Conservation (phyloP, 2,888 invertebrate species). For the Caenorhabditis uteleia region DNA sequence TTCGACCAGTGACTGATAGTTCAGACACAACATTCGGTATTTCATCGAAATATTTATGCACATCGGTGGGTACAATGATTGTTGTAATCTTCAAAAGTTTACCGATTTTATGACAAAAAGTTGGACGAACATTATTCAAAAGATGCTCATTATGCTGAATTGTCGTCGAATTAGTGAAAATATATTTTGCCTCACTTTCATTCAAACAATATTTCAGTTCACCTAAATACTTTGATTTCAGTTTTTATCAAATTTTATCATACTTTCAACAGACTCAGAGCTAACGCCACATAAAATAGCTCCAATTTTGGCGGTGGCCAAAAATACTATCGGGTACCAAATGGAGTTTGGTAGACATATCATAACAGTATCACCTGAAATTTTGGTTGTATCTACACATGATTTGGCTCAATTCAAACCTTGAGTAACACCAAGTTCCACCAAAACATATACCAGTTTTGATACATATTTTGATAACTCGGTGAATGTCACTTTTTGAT, state of each 20-base stretch:
- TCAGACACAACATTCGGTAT: too few relatives aligned
- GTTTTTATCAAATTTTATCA: conserved; percentile 2
- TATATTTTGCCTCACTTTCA: conserved; percentile 13
- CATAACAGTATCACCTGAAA: conserved; percentile 46
- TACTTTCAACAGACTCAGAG: conserved; percentile 34
- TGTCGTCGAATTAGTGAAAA: conserved; percentile 8
- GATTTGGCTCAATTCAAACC: neutral
- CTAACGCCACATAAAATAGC: conserved; percentile 50
- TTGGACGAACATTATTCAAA: too few relatives aligned
- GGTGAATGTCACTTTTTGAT: conserved; percentile 10
- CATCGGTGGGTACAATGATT: too few relatives aligned
- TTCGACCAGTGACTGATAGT: too few relatives aligned
- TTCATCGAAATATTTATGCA: too few relatives aligned
- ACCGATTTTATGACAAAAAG: too few relatives aligned
- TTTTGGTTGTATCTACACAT: neutral
- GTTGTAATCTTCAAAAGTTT: too few relatives aligned
- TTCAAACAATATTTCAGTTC: conserved; percentile 24
- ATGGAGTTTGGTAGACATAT: conserved; percentile 52
- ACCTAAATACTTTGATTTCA: conserved; percentile 3
- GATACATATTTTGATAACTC: conserved; percentile 15
- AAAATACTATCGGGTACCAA: conserved; percentile 54
- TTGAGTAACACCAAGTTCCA: neutral
- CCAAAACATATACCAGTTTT: too few relatives aligned
- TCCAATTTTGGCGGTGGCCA: conserved; percentile 51
- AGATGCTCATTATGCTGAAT: too few relatives aligned